Percentiles rank a stretch among this genome's conserved stretches.
phyloP scores from a whole-genome alignment of 2,888 invertebrate genomes.

The Acanthosepion esculentum region DNA sequence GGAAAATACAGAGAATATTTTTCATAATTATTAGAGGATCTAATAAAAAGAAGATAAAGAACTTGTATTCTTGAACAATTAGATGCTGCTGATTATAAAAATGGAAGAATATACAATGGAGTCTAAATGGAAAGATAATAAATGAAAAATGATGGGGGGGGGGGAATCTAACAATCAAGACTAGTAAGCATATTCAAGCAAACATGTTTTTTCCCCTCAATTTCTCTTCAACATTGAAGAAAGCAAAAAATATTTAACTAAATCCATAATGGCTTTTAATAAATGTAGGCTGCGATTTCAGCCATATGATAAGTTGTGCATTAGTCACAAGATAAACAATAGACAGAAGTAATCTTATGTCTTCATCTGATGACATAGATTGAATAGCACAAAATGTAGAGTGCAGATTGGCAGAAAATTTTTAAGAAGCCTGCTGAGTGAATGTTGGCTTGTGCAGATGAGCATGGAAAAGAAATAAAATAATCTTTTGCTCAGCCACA shows the following conservation, averaged over 20 bases:
- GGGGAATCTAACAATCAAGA: not conserved
- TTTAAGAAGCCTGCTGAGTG: no score
- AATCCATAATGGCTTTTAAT: slow-evolving; percentile 21
- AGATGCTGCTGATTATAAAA: slow-evolving; percentile 6
- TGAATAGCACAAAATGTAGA: not conserved
- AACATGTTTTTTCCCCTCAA: not conserved
- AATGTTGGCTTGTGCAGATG: not conserved
- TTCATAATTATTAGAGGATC: not conserved
- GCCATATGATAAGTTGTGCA: slow-evolving; percentile 33
- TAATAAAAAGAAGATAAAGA: not conserved
- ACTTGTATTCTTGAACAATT: not conserved
- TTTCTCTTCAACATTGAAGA: not conserved
- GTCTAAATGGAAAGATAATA: not conserved
- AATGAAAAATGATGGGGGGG: not conserved
- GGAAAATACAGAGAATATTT: not conserved
- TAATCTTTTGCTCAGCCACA: not conserved
- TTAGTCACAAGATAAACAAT: slow-evolving; percentile 9
- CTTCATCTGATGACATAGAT: slow-evolving; percentile 33
- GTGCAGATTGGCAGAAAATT: not conserved
- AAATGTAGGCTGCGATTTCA: slow-evolving; percentile 33
- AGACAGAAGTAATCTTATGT: not conserved
- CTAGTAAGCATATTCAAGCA: not conserved
- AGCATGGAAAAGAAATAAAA: not conserved
- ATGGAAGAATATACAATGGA: slow-evolving; percentile 21
- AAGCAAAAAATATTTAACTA: not conserved